These are phyloP conservation scores for Leptopterna dolabrata DNA, from an alignment of 2,888 invertebrate species.

Conservation along the genomic window DNA sequence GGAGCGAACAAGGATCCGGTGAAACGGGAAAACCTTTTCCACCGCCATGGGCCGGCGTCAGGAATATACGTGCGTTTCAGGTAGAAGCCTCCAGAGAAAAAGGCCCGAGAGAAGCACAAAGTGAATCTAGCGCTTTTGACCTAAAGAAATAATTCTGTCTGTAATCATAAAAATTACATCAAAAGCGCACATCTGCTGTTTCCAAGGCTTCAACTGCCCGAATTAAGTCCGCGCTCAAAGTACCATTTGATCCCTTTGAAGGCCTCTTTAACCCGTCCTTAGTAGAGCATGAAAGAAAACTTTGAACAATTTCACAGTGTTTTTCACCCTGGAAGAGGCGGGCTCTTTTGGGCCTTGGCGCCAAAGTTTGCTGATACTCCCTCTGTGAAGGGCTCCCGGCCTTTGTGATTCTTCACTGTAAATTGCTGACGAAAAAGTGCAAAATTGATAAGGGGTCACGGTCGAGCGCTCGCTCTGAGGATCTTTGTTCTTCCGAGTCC, in stretches of 20 bases:
- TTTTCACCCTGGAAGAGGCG: conserved; percentile 23
- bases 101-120: neutral
- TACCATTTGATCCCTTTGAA: conserved; percentile 44
- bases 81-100: neutral
- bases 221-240: conserved; percentile 41
- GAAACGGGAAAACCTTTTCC: neutral
- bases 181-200: conserved; percentile 21
- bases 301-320: conserved; percentile 47
- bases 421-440: conserved; percentile 29
- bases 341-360: neutral
- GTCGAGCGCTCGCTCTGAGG: conserved; percentile 15
- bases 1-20: neutral
- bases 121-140: neutral
- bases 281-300: conserved; percentile 35
- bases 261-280: conserved; percentile 46
- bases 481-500: conserved; percentile 50
- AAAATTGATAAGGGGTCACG: conserved; percentile 52
- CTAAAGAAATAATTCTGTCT: conserved; percentile 42
- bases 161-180: conserved; percentile 39
- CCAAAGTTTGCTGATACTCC: conserved; percentile 25
- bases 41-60: neutral
- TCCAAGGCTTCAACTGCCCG: neutral
- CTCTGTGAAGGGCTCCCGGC: conserved; percentile 22
- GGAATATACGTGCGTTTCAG: neutral
- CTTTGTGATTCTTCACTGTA: conserved; percentile 14